Evolutionary conservation across 2,113 vertebrate species (phyloP), one percentile per base, ranked within the genome.

Genomic region (Zosterops japonicus): DNA sequence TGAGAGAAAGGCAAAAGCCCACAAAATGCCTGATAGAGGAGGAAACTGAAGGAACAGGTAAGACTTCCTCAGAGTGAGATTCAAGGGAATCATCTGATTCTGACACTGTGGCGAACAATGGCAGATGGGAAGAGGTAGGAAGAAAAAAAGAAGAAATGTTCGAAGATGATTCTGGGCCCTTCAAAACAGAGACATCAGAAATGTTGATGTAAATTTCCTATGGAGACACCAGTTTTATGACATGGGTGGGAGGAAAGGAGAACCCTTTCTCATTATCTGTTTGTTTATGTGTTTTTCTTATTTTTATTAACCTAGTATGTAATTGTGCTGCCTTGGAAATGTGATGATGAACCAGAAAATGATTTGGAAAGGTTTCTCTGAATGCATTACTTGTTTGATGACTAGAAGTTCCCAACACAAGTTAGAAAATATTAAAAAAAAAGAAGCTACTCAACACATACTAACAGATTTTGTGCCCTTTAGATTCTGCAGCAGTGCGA

Each of bases 31-130:
- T 27, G 25, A 68, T 33, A 77, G 47, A 80, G 4, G 23, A 92
- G 28, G 12, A 80, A 80, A 42, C 8, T 24, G 41, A 67, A 93
- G 33, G 69, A 88, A 74, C 2, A 39, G 7, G 33, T 44, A n/a
- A 87, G 22, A 88, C 4, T 4, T 5, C 8, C 10, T 29, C 11
- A 25, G 11, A 60, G 7, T 2, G 55, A 15, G 22, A 71, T 60
- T 71, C 6, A 18, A 61, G 24, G 25, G 14, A 10, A 78, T 12
- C 15, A 39, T 59, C 12, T 0, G 0, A 10, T 59, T 57, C 81
- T 3, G 4, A 64, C 52, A 20, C 9, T n/a, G 27, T 56, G 31
- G 7, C 46, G n/a, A 72, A 46, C 9, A 12, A 56, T 21, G 47
- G 28, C 29, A 71, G 21, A 28, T 21, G 16, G 47, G 36, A 83